Evolutionary conservation across 2,888 invertebrate genomes (phyloP).

Genomic region (Anoplius nigerrimus): DNA sequence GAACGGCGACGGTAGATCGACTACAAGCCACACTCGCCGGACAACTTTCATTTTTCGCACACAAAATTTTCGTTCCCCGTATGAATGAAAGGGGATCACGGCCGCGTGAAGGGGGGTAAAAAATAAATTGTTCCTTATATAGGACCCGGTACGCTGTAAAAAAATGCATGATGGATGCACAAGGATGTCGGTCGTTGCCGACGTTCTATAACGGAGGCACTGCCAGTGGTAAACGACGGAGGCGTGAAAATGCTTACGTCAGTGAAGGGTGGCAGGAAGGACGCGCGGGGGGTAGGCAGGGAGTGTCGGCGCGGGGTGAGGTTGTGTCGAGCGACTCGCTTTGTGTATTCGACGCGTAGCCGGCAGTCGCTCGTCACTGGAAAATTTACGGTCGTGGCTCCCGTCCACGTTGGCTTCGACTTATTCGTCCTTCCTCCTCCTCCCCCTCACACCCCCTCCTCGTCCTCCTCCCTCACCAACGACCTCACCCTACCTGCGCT

Average conservation of each 20-base stretch:
- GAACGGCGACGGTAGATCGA: too few relatives aligned
- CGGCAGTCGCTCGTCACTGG: conserved; percentile 49
- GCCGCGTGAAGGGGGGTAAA: conserved; percentile 9
- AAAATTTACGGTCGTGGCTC: conserved; percentile 60
- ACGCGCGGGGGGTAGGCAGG: background rate
- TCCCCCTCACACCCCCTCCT: conserved; percentile 25
- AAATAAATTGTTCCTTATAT: conserved; percentile 20
- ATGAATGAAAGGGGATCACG: background rate
- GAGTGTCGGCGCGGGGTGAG: too few relatives aligned
- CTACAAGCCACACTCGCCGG: too few relatives aligned
- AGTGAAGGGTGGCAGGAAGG: conserved; percentile 27
- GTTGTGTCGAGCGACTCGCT: conserved; percentile 36
- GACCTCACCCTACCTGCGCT: too few relatives aligned
- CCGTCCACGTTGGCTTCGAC: conserved; percentile 39
- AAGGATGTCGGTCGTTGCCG: conserved; percentile 47
- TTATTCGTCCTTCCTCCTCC: conserved; percentile 25
- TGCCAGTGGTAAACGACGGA: conserved; percentile 50
- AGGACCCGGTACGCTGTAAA: background rate
- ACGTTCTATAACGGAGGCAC: conserved; percentile 39
- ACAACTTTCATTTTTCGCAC: too few relatives aligned
- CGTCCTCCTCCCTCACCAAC: too few relatives aligned
- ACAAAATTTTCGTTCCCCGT: too few relatives aligned
- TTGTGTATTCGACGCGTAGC: conserved; percentile 49
- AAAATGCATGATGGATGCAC: background rate
- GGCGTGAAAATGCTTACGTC: conserved; percentile 64